Conservation (phyloP, 2,888 invertebrate species). For the Tinea trinotella region DNA sequence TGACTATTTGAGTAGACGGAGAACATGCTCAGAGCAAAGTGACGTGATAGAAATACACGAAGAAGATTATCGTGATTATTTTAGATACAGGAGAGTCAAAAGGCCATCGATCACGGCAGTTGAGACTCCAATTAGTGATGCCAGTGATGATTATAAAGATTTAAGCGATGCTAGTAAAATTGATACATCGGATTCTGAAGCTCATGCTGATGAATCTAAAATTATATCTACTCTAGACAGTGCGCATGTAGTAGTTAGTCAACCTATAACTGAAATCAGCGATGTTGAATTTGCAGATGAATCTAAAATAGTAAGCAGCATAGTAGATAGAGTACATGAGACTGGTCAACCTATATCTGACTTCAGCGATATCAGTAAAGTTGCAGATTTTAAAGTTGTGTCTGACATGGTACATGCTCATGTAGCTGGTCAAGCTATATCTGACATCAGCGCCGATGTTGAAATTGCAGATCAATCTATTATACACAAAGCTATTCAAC, state of each 20-base stretch:
- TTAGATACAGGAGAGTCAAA: conserved; percentile 57
- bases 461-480: too few species aligned
- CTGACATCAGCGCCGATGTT: too few species aligned
- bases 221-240: too few species aligned
- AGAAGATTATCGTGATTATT: conserved; percentile 54
- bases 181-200: conserved; percentile 53
- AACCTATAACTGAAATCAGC: too few species aligned
- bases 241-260: too few species aligned
- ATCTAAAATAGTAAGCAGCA: conserved; percentile 40
- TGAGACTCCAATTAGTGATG: conserved; percentile 20
- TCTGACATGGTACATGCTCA: too few species aligned
- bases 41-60: conserved; percentile 48
- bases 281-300: conserved; percentile 51
- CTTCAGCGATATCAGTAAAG: too few species aligned
- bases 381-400: too few species aligned
- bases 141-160: conserved; percentile 31
- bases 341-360: too few species aligned
- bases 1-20: conserved; percentile 42
- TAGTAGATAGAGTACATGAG: conserved; percentile 46
- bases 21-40: conserved; percentile 52
- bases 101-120: conserved; percentile 51
- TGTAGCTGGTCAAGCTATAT: too few species aligned
- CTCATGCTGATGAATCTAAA: too few species aligned
- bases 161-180: conserved; percentile 29
- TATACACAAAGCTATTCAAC: too few species aligned